phyloP scores from a whole-genome alignment of 2,797 vertebrate genomes.

The Carduelis carduelis region DNA sequence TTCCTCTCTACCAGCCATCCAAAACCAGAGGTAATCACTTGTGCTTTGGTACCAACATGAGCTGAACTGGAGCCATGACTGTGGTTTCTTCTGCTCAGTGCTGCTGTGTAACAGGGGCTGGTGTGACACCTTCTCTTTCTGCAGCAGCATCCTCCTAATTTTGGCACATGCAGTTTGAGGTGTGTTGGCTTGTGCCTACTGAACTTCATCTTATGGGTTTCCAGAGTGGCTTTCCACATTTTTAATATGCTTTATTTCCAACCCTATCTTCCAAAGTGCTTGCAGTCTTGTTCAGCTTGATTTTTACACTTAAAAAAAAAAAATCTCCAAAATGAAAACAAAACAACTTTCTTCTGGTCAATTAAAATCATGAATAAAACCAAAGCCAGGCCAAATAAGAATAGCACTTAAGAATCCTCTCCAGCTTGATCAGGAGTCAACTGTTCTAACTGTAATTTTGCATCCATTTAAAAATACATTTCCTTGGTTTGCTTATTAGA shows the following conservation, averaged over 20 bases:
- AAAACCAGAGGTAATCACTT: neutral
- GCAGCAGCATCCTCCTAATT: neutral
- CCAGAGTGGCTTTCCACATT: neutral
- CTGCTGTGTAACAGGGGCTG: accelerated
- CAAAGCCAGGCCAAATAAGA: neutral
- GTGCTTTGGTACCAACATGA: neutral
- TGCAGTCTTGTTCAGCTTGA: neutral
- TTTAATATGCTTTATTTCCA: neutral
- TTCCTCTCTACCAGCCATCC: neutral
- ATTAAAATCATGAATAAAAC: neutral
- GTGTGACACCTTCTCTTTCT: neutral
- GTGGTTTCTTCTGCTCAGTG: neutral
- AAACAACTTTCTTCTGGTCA: neutral
- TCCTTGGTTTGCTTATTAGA: neutral
- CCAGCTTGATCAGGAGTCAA: neutral
- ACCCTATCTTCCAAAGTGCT: neutral
- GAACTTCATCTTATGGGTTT: neutral
- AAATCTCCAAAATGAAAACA: accelerated
- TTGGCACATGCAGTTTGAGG: neutral
- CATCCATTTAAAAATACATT: neutral
- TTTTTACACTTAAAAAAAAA: neutral
- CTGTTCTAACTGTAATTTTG: neutral
- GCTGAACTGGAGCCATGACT: neutral
- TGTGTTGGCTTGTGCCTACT: neutral
- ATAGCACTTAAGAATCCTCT: neutral